Evolutionary conservation across 2,888 invertebrate genomes (phyloP).

Genomic region (Scaptomyza caliginosa): DNA sequence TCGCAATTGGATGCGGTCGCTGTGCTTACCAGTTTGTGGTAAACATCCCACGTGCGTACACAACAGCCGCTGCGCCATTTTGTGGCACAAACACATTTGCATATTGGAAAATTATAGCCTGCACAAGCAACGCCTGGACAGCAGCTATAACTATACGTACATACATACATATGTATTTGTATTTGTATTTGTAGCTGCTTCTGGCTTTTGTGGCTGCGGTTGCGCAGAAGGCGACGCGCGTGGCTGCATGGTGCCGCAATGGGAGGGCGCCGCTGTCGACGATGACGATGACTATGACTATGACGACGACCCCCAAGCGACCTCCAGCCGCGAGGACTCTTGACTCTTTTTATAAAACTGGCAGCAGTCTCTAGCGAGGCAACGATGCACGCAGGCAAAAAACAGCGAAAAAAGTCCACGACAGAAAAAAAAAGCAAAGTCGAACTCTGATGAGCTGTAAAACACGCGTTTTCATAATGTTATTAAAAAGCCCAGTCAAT

Average conservation of each 20-base stretch:
- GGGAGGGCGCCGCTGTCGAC: constrained; percentile 81
- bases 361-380: constrained; percentile 27
- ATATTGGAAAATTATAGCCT: constrained; percentile 76
- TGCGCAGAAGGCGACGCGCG: constrained; percentile 80
- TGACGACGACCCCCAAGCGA: constrained; percentile 64
- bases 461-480: constrained; percentile 78
- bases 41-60: constrained; percentile 45
- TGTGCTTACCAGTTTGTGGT: constrained; percentile 3
- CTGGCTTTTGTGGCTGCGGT: constrained; percentile 73
- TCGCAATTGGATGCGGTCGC: constrained; percentile 35
- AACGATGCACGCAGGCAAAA: constrained; percentile 20
- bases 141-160: constrained; percentile 8
- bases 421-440: constrained; percentile 55
- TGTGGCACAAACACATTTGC: constrained; percentile 72
- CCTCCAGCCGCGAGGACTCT: constrained; percentile 76
- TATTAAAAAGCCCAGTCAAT: constrained; percentile 58
- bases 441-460: constrained; percentile 75
- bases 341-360: constrained; percentile 59
- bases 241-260: constrained; percentile 83
- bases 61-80: constrained; percentile 65
- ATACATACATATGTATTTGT: not conserved
- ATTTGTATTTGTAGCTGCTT: constrained; percentile 38
- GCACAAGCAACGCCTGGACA: constrained; percentile 37
- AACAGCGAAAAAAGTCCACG: constrained; percentile 53
- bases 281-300: constrained; percentile 62